These are phyloP conservation scores for Gyps fulvus DNA, from an alignment of 2,113 vertebrate genomes.

Conservation along the genomic window DNA sequence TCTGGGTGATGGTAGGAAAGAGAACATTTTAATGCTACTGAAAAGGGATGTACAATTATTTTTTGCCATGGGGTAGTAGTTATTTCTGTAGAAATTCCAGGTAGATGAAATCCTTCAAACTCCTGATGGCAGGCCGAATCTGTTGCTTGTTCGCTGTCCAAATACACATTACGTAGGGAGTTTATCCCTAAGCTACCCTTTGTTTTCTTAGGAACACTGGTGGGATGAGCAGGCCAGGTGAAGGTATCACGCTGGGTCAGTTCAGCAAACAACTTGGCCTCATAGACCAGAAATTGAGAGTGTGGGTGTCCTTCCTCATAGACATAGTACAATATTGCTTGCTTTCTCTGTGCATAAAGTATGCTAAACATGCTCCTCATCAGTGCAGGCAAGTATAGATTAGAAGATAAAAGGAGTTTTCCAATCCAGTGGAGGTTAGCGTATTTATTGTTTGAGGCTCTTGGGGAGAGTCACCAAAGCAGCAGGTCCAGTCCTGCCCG, in stretches of 20 bases:
- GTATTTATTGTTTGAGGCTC: neutral
- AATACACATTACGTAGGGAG: neutral
- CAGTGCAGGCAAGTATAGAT: neutral
- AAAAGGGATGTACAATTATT: neutral
- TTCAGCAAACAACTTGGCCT: neutral
- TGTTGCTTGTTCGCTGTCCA: neutral
- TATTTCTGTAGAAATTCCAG: neutral
- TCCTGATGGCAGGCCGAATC: neutral
- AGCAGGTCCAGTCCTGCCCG: neutral
- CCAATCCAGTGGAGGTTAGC: neutral
- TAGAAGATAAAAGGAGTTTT: neutral
- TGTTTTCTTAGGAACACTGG: neutral
- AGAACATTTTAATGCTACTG: neutral
- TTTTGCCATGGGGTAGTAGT: neutral
- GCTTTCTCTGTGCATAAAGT: neutral
- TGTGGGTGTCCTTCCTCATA: neutral
- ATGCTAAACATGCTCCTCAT: rapidly evolving
- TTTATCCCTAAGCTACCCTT: neutral
- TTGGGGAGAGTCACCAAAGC: neutral
- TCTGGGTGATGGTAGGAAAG: neutral
- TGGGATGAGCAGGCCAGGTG: neutral
- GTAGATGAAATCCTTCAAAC: neutral
- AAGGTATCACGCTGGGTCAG: neutral
- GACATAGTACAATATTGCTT: too few species aligned
- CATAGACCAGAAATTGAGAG: neutral